A percentile compares a stretch with the other conserved stretches of the same genome.
Conservation (phyloP, 2,113 vertebrate genomes). For the Chelonoidis abingdonii region DNA sequence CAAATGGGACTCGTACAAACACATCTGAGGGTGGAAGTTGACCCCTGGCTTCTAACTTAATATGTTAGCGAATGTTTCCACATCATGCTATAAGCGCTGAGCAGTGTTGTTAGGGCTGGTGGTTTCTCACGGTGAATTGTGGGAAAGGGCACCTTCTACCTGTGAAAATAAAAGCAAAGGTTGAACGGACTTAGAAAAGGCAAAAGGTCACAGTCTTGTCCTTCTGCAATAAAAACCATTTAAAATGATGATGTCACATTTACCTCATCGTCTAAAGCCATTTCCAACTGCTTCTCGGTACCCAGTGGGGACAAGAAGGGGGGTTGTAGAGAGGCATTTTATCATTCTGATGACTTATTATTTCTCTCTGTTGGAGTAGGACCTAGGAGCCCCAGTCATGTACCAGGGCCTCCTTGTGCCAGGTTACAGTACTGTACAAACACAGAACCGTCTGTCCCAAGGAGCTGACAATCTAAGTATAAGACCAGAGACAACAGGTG, state of each 20-base stretch:
- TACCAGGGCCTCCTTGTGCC: too few relatives aligned
- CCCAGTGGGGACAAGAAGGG: too few relatives aligned
- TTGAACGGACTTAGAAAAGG: not conserved
- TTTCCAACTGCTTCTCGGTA: too few relatives aligned
- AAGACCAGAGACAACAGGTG: too few relatives aligned
- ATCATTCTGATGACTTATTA: too few relatives aligned
- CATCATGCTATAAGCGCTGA: slow-evolving; percentile 35
- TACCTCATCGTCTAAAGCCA: too few relatives aligned
- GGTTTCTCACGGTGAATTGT: slow-evolving; percentile 6
- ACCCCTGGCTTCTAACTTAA: not conserved
- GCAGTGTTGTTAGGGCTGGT: not conserved
- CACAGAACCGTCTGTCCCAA: too few relatives aligned
- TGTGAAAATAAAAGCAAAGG: not conserved
- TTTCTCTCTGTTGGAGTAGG: too few relatives aligned
- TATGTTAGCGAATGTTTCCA: slow-evolving; percentile 33
- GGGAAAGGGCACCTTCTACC: slow-evolving; percentile 31
- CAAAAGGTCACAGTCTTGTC: not conserved
- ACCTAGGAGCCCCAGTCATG: too few relatives aligned
- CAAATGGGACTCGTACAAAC: not conserved
- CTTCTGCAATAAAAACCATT: not conserved
- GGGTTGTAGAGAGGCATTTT: too few relatives aligned
- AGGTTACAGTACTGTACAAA: too few relatives aligned
- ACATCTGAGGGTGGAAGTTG: slow-evolving; percentile 6
- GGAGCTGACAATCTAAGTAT: too few relatives aligned
- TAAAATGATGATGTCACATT: not conserved